phyloP scores from a whole-genome alignment of 1,140 invertebrate genomes.

The Varroa destructor region DNA sequence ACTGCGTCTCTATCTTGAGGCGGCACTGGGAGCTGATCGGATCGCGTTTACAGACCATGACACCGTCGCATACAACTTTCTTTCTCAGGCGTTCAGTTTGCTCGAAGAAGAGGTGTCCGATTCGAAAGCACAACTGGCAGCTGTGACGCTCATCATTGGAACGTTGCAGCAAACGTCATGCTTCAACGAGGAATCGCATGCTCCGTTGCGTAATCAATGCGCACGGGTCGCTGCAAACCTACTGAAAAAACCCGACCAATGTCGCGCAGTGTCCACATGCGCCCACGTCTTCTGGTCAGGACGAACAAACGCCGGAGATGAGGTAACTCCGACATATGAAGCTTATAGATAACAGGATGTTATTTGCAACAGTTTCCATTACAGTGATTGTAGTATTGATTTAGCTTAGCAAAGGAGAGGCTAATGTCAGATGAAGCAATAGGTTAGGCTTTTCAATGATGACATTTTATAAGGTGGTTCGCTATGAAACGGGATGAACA shows the following conservation, averaged over 20 bases:
- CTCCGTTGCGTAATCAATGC: conserved; percentile 83
- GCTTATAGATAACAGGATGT: conserved; percentile 10
- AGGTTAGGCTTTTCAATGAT: too few relatives aligned
- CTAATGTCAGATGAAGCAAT: too few relatives aligned
- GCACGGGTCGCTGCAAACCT: conserved; percentile 84
- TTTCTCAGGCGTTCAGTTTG: conserved; percentile 89
- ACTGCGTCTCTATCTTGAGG: conserved; percentile 81
- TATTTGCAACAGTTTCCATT: conserved; percentile 32
- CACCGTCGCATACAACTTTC: conserved; percentile 93
- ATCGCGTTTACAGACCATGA: conserved; percentile 88
- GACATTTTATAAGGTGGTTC: too few relatives aligned
- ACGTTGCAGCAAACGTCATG: conserved; percentile 87
- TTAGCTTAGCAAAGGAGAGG: conserved; percentile 28
- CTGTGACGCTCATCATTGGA: conserved; percentile 85
- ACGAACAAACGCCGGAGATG: conserved; percentile 54
- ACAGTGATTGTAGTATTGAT: too few relatives aligned
- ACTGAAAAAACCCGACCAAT: conserved; percentile 94
- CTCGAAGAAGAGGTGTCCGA: conserved; percentile 99
- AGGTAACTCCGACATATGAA: conserved; percentile 43
- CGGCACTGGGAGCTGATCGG: conserved; percentile 77
- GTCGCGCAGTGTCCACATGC: conserved; percentile 72
- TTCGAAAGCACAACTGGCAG: conserved; percentile 86
- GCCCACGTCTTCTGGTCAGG: conserved; percentile 95
- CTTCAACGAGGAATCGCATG: conserved; percentile 91
- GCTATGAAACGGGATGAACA: too few relatives aligned